Conservation (phyloP, 2,888 invertebrate species). For the Stenodera caucasica region DNA sequence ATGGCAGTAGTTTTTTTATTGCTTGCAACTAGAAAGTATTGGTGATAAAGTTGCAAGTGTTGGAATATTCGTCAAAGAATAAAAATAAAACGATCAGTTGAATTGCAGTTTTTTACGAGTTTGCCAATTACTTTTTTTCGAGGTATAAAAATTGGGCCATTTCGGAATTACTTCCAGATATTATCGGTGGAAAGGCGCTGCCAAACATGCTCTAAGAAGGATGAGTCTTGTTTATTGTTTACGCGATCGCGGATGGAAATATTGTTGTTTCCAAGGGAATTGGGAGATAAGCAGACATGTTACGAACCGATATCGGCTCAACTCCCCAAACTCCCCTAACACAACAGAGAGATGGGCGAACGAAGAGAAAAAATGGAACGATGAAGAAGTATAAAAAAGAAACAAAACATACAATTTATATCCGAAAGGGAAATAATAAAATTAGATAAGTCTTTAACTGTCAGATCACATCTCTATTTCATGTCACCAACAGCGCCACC, state of each 20-base stretch:
- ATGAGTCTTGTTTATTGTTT: conserved; percentile 24
- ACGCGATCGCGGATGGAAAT: conserved; percentile 20
- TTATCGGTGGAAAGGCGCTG: conserved; percentile 8
- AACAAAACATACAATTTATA: conserved; percentile 31
- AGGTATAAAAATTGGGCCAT: conserved; percentile 15
- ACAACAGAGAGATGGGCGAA: no score
- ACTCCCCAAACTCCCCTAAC: no score
- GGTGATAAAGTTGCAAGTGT: conserved; percentile 21
- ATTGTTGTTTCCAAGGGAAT: conserved; percentile 16
- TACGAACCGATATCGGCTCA: conserved; percentile 2
- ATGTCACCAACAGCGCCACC: conserved; percentile 44
- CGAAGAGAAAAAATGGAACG: not conserved
- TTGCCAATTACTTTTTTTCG: conserved; percentile 20
- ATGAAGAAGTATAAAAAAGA: conserved; percentile 7
- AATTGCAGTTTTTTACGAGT: conserved; percentile 25
- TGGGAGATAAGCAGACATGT: conserved; percentile 18
- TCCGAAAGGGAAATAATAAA: conserved; percentile 43
- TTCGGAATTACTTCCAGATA: conserved; percentile 20
- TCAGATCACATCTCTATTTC: conserved; percentile 46
- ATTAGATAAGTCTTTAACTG: conserved; percentile 45
- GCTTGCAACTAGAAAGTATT: no score
- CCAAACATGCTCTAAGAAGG: not conserved
- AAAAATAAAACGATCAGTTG: conserved; percentile 20
- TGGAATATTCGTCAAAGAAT: no score
- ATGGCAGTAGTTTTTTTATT: not conserved